Conservation (phyloP, 2,888 invertebrate genomes). For the Lamellibrachia columna region DNA sequence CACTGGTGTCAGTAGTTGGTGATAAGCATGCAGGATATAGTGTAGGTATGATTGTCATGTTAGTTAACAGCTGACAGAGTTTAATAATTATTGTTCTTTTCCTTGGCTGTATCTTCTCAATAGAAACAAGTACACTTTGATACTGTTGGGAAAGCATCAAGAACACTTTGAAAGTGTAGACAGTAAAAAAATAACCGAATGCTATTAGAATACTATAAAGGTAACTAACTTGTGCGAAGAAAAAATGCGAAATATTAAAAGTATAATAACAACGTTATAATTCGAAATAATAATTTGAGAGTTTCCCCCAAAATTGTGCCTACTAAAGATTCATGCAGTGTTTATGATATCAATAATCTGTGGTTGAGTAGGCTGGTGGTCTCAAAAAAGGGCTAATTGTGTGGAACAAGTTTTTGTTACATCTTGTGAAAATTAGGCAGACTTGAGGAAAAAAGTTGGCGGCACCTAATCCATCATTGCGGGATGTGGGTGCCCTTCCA, state of each 20-base stretch:
- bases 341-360: neutral
- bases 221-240: too few species aligned
- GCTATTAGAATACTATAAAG: too few species aligned
- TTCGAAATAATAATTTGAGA: neutral
- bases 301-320: neutral
- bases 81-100: neutral
- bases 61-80: neutral
- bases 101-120: too few species aligned
- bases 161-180: too few species aligned
- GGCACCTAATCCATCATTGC: neutral
- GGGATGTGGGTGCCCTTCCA: neutral
- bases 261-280: neutral
- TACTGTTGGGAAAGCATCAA: too few species aligned
- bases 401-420: neutral
- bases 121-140: neutral
- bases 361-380: neutral
- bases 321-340: neutral
- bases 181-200: too few species aligned
- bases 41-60: neutral
- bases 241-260: neutral
- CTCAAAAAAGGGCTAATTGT: neutral
- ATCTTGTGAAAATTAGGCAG: neutral
- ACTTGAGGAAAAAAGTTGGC: neutral
- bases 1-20: neutral
- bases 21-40: neutral